Base-by-base conservation (phyloP, 2,888 invertebrate species). In the Microctonus aethiopoides region DNA sequence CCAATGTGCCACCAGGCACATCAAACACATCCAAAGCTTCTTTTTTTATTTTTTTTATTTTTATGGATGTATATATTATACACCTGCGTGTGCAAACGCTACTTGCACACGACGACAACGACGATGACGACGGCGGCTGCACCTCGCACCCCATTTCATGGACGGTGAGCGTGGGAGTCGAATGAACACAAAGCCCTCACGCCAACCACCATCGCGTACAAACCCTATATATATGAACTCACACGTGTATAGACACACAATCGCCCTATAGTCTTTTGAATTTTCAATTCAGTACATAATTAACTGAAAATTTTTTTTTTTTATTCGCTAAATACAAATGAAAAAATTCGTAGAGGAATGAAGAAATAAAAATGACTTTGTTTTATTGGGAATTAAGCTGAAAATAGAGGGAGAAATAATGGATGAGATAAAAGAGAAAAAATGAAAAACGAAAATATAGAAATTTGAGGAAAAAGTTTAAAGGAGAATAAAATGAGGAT, bases 151-250 rank as follows among this genome's bases (percentile, higher is more conserved):
- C 83, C 77, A 79, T 80, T 83, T 83, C 80, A 80, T 79, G 80
- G 80, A 80, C 81, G 76, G 77, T 77, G 82, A 84, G 84, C 84
- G 84, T 84, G 84, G 84, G 84, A 84, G 84, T 84, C 82, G 80
- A 78, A 74, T 77, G 77, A 77, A 77, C 72, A 77, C 78, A 72
- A 74, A 80, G 83, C 81, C 83, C 84, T 84, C 84, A 84, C 83
- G 83, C 78, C 77, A 29, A 72, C 63, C 29, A 32, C 20, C 32
- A 32, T 34, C 41, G 16, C 13, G n/a, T n/a, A 39, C n/a, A 39
- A 5, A 39, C 73, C 71, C 63, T 62, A 46, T 62, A 60, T 60
- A 59, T 16, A 34, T 36, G 32, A 24, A 51, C 56, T 34, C 52
- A 39, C 51, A 41, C 51, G 51, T 41, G 59, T 51, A 63, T 54